Evolutionary conservation across 2,113 vertebrate species (phyloP), one percentile per base, ranked within the genome.

Genomic region (Triplophysa dalaica): DNA sequence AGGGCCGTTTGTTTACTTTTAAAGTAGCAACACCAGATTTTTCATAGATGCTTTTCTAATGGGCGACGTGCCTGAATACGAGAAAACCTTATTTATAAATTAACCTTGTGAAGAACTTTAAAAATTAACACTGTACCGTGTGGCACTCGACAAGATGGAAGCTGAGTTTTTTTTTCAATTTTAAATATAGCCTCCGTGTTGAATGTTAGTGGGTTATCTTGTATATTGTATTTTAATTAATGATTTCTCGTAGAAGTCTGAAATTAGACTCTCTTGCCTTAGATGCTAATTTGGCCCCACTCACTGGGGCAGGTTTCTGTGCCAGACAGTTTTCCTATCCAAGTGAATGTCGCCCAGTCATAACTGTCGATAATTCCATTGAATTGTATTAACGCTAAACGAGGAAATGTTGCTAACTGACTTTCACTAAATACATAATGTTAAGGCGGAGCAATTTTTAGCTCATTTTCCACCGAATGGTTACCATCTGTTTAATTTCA

Each of bases 401-500:
- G 60, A 67, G 69, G 72, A 81, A 73, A 77, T 63, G 70, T 45
- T 61, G 75, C 50, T 63, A 84, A 87, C 89, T 91, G 88, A 87
- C 86, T 69, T 83, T 79, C 66, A 86, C 90, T 82, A 87, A 87
- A 90, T 77, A 84, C 85, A 83, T 83, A 75, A 81, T 82, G 87
- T 73, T 81, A 86, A 87, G 84, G 89, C 85, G 83, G 84, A 2
- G 80, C 82, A 77, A 85, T 89, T 91, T 92, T 89, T 91, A 91
- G 88, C 85, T 87, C 62, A 70, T 86, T 91, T 89, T 89, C 89
- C 87, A 87, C 86, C 83, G 83, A 91, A 86, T 82, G 81, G 82
- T 77, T 52, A 89, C 92, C 92, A 93, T 93, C 92, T 93, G 92
- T 90, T 93, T 91, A 85, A 84, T 90, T 87, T 91, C 88, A 86